These are phyloP conservation scores for Drosophila formosana DNA, from an alignment of 2,888 invertebrate genomes.

Conservation along the genomic window DNA sequence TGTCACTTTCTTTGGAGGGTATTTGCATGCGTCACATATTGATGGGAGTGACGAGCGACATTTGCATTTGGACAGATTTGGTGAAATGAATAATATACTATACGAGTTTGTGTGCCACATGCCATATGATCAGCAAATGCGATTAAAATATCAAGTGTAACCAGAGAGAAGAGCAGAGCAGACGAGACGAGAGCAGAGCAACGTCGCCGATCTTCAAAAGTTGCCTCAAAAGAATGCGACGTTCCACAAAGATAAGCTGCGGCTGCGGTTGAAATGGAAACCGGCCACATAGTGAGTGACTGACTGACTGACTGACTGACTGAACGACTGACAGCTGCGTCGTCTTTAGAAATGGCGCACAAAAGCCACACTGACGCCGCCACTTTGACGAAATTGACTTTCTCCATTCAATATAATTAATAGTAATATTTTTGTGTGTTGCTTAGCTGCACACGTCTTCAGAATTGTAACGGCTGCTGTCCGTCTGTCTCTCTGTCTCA, in stretches of 20 bases:
- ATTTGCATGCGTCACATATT: constrained; percentile 3
- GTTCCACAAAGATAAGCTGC: constrained; percentile 73
- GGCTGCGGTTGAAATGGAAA: constrained; percentile 70
- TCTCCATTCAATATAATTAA: constrained; percentile 82
- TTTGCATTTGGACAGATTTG: constrained; percentile 55
- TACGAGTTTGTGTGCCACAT: constrained; percentile 60
- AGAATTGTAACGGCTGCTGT: constrained; percentile 63
- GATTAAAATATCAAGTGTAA: constrained; percentile 76
- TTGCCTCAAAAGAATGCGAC: constrained; percentile 61
- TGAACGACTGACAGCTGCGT: constrained; percentile 51
- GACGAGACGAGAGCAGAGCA: constrained; percentile 6
- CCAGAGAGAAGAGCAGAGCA: constrained; percentile 44
- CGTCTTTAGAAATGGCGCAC: constrained; percentile 76
- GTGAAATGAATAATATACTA: constrained; percentile 52
- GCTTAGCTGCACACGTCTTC: constrained; percentile 61
- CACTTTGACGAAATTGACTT: constrained; percentile 80
- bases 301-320: constrained; percentile 43
- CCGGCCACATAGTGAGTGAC: constrained; percentile 60
- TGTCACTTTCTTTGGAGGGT: constrained; percentile 24
- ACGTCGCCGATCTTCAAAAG: constrained; percentile 30
- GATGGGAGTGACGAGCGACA: constrained; percentile 28
- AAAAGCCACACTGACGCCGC: constrained; percentile 70
- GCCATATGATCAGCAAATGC: constrained; percentile 72
- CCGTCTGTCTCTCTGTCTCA: constrained; percentile 1
- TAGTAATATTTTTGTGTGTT: constrained; percentile 66